Percentiles rank a stretch among this genome's conserved stretches.
phyloP scores from a whole-genome alignment of 92 coral and sea anemone genomes.

The Paragorgia papillata region DNA sequence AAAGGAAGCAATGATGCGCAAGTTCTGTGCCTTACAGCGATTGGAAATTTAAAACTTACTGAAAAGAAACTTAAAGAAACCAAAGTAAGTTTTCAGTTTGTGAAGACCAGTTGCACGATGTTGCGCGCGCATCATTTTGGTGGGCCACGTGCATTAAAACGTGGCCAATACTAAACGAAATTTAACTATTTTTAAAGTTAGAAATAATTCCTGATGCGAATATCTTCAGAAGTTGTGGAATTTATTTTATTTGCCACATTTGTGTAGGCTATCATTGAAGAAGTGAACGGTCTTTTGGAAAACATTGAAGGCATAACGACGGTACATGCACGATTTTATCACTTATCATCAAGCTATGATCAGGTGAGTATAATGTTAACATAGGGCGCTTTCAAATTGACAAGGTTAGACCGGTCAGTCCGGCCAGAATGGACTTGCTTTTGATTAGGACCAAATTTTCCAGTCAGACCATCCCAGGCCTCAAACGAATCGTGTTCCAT shows the following conservation, averaged over 20 bases:
- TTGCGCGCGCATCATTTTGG: no score
- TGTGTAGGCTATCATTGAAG: slow-evolving; percentile 71
- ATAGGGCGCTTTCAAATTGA: no score
- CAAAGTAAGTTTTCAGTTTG: slow-evolving; percentile 59
- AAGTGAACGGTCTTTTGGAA: slow-evolving; percentile 86
- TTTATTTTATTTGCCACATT: not conserved
- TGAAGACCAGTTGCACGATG: not conserved
- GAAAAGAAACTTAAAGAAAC: slow-evolving; percentile 83
- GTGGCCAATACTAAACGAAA: no score
- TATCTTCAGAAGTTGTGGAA: no score
- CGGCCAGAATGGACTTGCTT: no score
- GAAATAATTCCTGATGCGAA: no score
- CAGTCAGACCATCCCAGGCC: no score
- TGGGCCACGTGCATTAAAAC: no score
- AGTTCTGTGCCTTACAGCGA: slow-evolving; percentile 86
- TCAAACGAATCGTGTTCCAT: no score
- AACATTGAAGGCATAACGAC: slow-evolving; percentile 94
- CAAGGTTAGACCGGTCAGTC: no score
- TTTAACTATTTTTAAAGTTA: no score
- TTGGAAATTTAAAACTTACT: slow-evolving; percentile 80
- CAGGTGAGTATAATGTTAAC: slow-evolving; percentile 71
- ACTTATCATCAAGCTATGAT: slow-evolving; percentile 87
- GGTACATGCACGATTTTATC: slow-evolving; percentile 92
- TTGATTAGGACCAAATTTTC: no score
- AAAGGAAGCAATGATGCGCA: slow-evolving; percentile 83